Percentiles rank a stretch among this genome's conserved stretches.
phyloP scores from a whole-genome alignment of 2,113 vertebrate genomes.

The Aptenodytes forsteri region DNA sequence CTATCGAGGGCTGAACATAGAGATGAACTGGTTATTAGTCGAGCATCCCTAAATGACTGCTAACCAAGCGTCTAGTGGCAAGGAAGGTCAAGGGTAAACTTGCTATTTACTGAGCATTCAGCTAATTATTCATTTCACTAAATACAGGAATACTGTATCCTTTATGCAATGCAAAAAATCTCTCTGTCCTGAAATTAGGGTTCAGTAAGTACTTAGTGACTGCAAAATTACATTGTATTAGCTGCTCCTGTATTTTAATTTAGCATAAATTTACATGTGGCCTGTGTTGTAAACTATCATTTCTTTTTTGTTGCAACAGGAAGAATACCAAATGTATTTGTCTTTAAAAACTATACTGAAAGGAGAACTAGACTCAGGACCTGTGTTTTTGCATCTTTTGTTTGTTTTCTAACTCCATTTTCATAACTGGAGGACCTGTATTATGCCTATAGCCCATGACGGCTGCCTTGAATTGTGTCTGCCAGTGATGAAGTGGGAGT shows the following conservation, averaged over 20 bases:
- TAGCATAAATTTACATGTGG: not conserved
- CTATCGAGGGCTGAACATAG: not conserved
- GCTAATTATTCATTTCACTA: slow-evolving; percentile 53
- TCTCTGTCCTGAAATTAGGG: slow-evolving; percentile 4
- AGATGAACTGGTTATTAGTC: not conserved
- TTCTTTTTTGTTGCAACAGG: not conserved
- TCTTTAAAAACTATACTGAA: not conserved
- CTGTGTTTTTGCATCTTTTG: not conserved
- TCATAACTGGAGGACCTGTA: not conserved
- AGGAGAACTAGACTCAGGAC: not conserved
- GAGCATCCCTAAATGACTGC: not conserved
- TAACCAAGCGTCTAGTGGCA: not conserved
- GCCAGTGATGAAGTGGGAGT: not conserved
- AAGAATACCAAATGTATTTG: not conserved
- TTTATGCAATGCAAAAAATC: slow-evolving; percentile 16
- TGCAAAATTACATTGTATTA: slow-evolving; percentile 19
- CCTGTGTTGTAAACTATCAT: not conserved
- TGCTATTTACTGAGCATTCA: slow-evolving; percentile 25
- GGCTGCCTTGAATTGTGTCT: not conserved
- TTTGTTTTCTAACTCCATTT: not conserved
- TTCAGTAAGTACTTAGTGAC: slow-evolving; percentile 63
- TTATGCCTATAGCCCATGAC: too few relatives aligned
- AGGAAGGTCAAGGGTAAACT: not conserved
- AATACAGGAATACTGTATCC: not conserved
- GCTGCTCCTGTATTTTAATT: not conserved